Conservation (phyloP, 2,797 vertebrate species). For the Gephyroberyx darwinii region DNA sequence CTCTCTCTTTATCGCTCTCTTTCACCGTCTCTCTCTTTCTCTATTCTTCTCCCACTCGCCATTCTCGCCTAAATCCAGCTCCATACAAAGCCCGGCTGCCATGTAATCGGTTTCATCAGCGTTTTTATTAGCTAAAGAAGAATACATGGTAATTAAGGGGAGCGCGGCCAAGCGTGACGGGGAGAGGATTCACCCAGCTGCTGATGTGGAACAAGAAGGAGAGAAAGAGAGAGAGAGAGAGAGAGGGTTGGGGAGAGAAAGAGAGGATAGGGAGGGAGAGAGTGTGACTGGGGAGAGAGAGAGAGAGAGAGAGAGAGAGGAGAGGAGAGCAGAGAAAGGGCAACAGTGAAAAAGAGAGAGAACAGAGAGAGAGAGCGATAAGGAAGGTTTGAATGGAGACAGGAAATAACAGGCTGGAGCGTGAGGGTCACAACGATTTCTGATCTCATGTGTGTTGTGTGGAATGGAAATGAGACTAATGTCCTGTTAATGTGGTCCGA, state of each 20-base stretch:
- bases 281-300: slow-evolving; percentile 48
- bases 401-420: slow-evolving; percentile 79
- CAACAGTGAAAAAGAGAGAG: slow-evolving; percentile 59
- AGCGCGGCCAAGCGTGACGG: slow-evolving; percentile 75
- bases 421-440: slow-evolving; percentile 73
- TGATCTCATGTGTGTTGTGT: slow-evolving; percentile 59
- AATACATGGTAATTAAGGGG: slow-evolving; percentile 85
- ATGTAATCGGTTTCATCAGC: slow-evolving; percentile 85
- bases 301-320: slow-evolving; percentile 23
- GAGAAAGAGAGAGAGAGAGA: slow-evolving; percentile 57
- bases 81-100: slow-evolving; percentile 69
- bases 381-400: slow-evolving; percentile 75
- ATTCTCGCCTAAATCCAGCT: slow-evolving; percentile 64
- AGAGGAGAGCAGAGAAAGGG: slow-evolving; percentile 60
- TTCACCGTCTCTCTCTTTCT: slow-evolving; percentile 43
- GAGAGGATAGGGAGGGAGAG: slow-evolving; percentile 45
- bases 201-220: slow-evolving; percentile 76
- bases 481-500: slow-evolving; percentile 80
- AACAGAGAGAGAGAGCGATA: slow-evolving; percentile 65
- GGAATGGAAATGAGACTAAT: slow-evolving; percentile 81
- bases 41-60: slow-evolving; percentile 53
- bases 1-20: slow-evolving; percentile 4
- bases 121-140: slow-evolving; percentile 84
- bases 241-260: slow-evolving; percentile 10
- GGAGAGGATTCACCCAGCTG: slow-evolving; percentile 75